Evolutionary conservation across 2,888 invertebrate genomes (phyloP).

Genomic region (Drosophila borealis): DNA sequence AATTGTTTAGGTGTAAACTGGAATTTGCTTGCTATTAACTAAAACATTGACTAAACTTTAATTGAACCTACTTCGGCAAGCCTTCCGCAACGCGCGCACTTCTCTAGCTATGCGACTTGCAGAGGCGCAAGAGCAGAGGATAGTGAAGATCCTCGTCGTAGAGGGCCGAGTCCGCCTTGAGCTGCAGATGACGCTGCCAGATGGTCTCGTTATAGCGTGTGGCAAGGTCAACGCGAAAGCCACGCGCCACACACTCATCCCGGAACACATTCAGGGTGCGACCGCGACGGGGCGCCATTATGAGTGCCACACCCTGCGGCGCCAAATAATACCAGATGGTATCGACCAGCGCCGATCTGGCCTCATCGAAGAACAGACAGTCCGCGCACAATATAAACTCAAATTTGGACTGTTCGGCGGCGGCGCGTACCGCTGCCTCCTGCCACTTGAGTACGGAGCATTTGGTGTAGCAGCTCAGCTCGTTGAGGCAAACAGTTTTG

Average conservation of each 20-base stretch:
- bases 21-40: conserved; percentile 77
- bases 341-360: conserved; percentile 88
- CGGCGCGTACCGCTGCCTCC: conserved; percentile 74
- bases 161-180: conserved; percentile 86
- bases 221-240: conserved; percentile 87
- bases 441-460: conserved; percentile 87
- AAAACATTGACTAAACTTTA: conserved; percentile 70
- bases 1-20: conserved; percentile 72
- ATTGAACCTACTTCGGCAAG: conserved; percentile 49
- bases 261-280: conserved; percentile 90
- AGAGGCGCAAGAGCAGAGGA: conserved; percentile 88
- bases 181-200: conserved; percentile 88
- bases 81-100: background rate
- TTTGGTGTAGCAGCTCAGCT: conserved; percentile 86
- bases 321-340: conserved; percentile 88
- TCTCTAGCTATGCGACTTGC: conserved; percentile 73
- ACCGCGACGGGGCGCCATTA: conserved; percentile 92
- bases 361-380: conserved; percentile 92
- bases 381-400: conserved; percentile 92
- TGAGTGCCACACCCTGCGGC: conserved; percentile 88
- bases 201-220: conserved; percentile 88
- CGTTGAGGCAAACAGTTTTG: conserved; percentile 88
- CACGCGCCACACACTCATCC: conserved; percentile 86
- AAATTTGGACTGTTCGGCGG: conserved; percentile 86
- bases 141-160: conserved; percentile 91